phyloP scores from a whole-genome alignment of 2,797 vertebrate genomes.

The Cottoperca gobio region DNA sequence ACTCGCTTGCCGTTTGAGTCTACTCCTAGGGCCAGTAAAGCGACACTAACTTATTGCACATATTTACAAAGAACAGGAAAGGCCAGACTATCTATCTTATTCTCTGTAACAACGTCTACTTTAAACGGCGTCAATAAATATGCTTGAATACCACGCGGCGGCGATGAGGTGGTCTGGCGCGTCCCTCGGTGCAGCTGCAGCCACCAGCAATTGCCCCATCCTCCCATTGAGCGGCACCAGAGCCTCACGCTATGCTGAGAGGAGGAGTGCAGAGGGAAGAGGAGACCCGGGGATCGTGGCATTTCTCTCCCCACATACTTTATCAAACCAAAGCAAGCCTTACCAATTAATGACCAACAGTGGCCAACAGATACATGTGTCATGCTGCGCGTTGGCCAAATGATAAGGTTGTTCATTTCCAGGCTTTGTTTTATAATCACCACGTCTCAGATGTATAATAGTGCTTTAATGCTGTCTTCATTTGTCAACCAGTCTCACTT shows the following conservation, averaged over 20 bases:
- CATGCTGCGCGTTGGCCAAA: background rate
- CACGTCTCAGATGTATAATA: background rate
- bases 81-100: background rate
- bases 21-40: slow-evolving; percentile 58
- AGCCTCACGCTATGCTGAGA: slow-evolving; percentile 78
- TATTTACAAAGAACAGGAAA: slow-evolving; percentile 37
- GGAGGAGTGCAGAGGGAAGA: slow-evolving; percentile 31
- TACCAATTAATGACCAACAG: background rate
- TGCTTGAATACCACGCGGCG: slow-evolving; percentile 8
- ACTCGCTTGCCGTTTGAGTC: slow-evolving; percentile 37
- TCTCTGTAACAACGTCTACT: slow-evolving; percentile 19
- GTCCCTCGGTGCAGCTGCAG: slow-evolving; percentile 66
- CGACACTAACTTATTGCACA: slow-evolving; percentile 56
- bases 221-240: slow-evolving; percentile 96
- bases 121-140: slow-evolving; percentile 53
- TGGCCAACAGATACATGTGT: background rate
- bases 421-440: background rate
- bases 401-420: background rate
- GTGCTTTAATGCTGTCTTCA: background rate
- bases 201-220: slow-evolving; percentile 87
- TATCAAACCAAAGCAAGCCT: slow-evolving; percentile 9
- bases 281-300: slow-evolving; percentile 30
- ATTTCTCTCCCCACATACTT: slow-evolving; percentile 7
- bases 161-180: slow-evolving; percentile 47
- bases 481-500: slow-evolving; percentile 25